Evolutionary conservation across 37 sponge, comb jelly and placozoan genomes (phyloP).

Genomic region (Mnemiopsis leidyi): DNA sequence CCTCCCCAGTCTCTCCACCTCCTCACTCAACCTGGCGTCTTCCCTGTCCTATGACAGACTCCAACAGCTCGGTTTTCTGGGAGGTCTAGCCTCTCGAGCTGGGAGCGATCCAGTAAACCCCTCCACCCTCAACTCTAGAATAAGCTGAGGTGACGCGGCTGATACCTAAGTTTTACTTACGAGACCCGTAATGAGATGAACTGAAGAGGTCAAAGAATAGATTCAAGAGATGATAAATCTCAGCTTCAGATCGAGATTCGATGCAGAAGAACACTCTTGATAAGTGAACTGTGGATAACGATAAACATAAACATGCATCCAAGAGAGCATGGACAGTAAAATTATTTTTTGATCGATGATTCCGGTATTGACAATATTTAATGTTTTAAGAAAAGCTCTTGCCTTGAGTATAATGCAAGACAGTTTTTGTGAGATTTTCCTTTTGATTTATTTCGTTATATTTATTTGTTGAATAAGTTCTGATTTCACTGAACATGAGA

Average conservation of each 20-base stretch:
- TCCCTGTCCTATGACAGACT: slow-evolving; percentile 20
- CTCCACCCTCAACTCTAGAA: neutral
- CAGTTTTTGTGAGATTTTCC: neutral
- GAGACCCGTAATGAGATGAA: no score
- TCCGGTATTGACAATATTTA: neutral
- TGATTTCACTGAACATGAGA: neutral
- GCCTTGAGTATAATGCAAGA: neutral
- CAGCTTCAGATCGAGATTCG: no score
- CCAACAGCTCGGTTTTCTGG: slow-evolving; percentile 10
- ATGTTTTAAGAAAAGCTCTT: neutral
- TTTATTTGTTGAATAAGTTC: slow-evolving; percentile 58
- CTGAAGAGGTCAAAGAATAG: no score
- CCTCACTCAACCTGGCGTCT: neutral
- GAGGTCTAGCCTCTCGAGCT: neutral
- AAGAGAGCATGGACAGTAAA: no score
- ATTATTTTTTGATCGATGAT: neutral
- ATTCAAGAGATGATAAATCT: no score
- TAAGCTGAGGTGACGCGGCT: neutral
- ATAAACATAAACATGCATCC: no score
- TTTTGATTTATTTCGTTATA: slow-evolving; percentile 52
- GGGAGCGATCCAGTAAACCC: neutral
- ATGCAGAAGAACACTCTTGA: no score
- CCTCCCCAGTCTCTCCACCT: slow-evolving; percentile 19
- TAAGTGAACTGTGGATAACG: no score
- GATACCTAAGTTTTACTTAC: neutral